phyloP scores from a whole-genome alignment of 2,113 vertebrate genomes.

The Lophura nycthemera region DNA sequence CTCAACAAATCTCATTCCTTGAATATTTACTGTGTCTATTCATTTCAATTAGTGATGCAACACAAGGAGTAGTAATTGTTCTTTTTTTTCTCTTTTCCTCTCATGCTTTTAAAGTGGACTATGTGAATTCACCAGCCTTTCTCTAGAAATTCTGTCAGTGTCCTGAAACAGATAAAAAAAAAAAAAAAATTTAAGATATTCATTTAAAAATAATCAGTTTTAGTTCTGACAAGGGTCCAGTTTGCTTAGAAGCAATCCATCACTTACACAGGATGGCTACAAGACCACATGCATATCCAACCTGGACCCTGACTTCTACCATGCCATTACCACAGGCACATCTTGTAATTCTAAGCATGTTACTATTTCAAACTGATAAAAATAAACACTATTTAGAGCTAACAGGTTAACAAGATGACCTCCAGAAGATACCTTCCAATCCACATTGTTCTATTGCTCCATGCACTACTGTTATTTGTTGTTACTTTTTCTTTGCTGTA shows the following conservation, averaged over 20 bases:
- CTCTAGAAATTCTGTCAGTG: neutral
- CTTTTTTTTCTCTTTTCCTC: neutral
- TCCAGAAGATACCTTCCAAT: neutral
- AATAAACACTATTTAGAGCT: neutral
- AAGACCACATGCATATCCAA: accelerated
- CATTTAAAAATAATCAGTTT: neutral
- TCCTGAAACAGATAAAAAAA: neutral
- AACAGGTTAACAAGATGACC: neutral
- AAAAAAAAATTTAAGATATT: neutral
- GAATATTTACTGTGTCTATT: neutral
- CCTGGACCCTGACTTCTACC: neutral
- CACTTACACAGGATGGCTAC: neutral
- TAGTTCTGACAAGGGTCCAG: neutral
- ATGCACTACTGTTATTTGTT: neutral
- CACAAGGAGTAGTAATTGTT: neutral
- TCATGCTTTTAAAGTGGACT: neutral
- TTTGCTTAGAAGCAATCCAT: neutral
- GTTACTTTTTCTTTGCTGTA: neutral
- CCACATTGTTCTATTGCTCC: neutral
- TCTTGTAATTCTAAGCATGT: neutral
- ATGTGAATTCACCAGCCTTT: neutral
- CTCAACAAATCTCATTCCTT: neutral
- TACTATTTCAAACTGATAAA: neutral
- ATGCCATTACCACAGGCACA: neutral
- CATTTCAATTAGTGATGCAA: neutral